phyloP scores from a whole-genome alignment of 2,888 invertebrate genomes.

The Rambutsinella grinnellia region DNA sequence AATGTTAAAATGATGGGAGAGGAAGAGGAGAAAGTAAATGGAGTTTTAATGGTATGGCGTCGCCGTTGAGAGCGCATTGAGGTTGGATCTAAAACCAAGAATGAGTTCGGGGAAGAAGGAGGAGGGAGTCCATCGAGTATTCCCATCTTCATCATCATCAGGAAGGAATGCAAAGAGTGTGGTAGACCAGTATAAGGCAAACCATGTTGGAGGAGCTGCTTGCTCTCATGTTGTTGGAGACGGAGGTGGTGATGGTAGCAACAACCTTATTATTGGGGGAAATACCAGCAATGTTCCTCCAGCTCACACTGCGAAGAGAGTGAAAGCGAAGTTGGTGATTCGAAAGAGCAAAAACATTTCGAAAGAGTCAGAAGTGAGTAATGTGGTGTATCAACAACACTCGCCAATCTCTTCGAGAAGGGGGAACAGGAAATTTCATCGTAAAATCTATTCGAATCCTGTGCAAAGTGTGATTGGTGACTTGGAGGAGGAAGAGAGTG shows the following conservation, averaged over 20 bases:
- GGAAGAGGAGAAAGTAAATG: background rate
- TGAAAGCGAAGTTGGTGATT: conserved; percentile 61
- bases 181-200: conserved; percentile 21
- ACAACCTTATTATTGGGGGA: conserved; percentile 28
- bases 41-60: conserved; percentile 10
- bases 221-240: conserved; percentile 40
- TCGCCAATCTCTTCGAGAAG: conserved; percentile 20
- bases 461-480: conserved; percentile 36
- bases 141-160: conserved; percentile 19
- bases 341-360: conserved; percentile 48
- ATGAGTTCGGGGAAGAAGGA: conserved; percentile 48
- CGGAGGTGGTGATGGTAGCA: conserved; percentile 35
- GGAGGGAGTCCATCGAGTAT: conserved; percentile 7
- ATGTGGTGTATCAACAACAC: conserved; percentile 45
- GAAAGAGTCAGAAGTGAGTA: conserved; percentile 14
- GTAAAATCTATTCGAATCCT: conserved; percentile 46
- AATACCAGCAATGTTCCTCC: background rate
- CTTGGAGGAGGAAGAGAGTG: conserved; percentile 11
- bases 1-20: background rate
- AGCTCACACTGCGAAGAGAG: conserved; percentile 42
- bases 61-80: conserved; percentile 9
- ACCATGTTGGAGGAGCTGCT: conserved; percentile 7
- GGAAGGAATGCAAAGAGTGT: conserved; percentile 14
- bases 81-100: conserved; percentile 3
- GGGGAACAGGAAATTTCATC: conserved; percentile 16